Base-by-base conservation (phyloP, 2,888 invertebrate species). In the Hemistola chrysoprasaria region DNA sequence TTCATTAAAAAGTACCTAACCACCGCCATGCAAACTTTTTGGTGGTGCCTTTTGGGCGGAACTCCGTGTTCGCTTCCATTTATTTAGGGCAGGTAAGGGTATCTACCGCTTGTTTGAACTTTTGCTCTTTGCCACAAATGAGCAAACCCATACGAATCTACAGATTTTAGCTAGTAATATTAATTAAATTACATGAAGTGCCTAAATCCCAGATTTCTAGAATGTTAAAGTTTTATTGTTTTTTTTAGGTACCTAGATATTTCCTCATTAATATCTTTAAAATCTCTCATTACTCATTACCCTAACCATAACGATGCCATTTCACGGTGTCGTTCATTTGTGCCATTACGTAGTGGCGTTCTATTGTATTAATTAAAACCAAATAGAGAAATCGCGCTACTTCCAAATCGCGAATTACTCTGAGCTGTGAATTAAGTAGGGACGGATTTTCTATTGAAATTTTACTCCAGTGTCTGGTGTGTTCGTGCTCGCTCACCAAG, bases 1-100 rank as follows among this genome's bases (percentile, higher is more conserved):
- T 43, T 53, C 50, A 53, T 53, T 53, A 50, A 46, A 50, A 50
- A 51, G 44, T 41, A 30, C 34, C 22, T 40, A 30, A 34, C 22
- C 24, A 25, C 32, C 43, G 25, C 22, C 34, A 26, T 31, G 30
- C 22, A 31, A 44, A 44, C 38, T 44, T 44, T 41, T 39, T 39
- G 1, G 10, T 6, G 11, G 31, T 9, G 22, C 10, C 22, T 41
- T 29, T 24, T 8, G 24, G n/a, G 25, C 16, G 27, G 11, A 31
- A 11, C 8, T 11, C 11, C 5, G 8, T n/a, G 24, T 16, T 29
- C 24, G 22, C 28, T 11, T 8, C 10, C 23, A 34, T 40, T 33
- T 27, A 22, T 22, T 10, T 20, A 25, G 8, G 21, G n/a, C 16
- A n/a, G n/a, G n/a, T n/a, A n/a, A n/a, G n/a, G n/a, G n/a, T n/a